Conservation (phyloP, 2,888 invertebrate species). For the Toxonevra muliebris region DNA sequence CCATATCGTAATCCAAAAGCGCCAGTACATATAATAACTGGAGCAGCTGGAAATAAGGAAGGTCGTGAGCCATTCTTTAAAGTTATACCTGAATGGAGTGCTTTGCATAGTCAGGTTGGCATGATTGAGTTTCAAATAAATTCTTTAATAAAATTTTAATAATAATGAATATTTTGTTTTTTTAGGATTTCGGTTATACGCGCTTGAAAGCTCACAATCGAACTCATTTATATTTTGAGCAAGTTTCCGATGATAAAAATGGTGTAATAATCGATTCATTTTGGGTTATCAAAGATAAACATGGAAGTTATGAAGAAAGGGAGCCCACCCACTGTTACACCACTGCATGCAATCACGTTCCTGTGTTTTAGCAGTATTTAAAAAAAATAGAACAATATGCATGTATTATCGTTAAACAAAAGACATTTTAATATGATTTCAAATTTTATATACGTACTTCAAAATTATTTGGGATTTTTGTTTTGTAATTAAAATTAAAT, state of each 20-base stretch:
- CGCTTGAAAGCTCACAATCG: slow-evolving; percentile 80
- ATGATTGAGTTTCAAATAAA: neutral
- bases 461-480: too few species aligned
- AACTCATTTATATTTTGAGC: slow-evolving; percentile 89
- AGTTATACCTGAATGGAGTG: slow-evolving; percentile 77
- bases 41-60: slow-evolving; percentile 89
- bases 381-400: too few species aligned
- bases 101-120: slow-evolving; percentile 73
- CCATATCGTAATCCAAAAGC: slow-evolving; percentile 75
- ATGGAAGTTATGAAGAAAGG: slow-evolving; percentile 39
- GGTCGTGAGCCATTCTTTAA: slow-evolving; percentile 79
- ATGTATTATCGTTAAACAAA: too few species aligned
- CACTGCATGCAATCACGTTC: neutral
- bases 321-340: neutral
- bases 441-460: too few species aligned
- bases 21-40: slow-evolving; percentile 90
- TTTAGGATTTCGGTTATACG: slow-evolving; percentile 89
- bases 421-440: too few species aligned
- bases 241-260: slow-evolving; percentile 80
- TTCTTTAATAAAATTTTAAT: neutral
- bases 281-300: slow-evolving; percentile 72
- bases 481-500: too few species aligned
- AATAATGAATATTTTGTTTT: neutral
- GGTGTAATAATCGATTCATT: slow-evolving; percentile 76
- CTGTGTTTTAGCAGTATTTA: neutral